A percentile compares a stretch with the other conserved stretches of the same genome.
Evolutionary conservation across 1,140 invertebrate species (phyloP).

Genomic region (Hyphantria cunea): DNA sequence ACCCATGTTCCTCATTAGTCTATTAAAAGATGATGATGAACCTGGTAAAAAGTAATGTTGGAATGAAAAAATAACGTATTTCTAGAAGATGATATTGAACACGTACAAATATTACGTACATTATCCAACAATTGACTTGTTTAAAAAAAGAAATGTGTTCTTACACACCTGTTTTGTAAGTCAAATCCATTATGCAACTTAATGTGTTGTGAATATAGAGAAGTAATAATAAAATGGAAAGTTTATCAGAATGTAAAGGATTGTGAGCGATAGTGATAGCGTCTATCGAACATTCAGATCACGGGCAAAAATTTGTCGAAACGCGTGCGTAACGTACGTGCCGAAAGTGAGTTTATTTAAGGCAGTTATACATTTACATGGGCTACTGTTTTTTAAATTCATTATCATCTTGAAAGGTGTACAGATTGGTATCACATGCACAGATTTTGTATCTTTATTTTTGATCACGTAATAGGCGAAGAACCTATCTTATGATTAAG

Average conservation of each 20-base stretch:
- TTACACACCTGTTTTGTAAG: no score
- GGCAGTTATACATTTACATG: not conserved
- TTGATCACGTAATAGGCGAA: no score
- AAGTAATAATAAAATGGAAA: conserved; percentile 59
- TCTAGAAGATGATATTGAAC: no score
- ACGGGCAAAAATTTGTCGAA: conserved; percentile 24
- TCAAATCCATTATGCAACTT: conserved; percentile 23
- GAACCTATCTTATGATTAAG: no score
- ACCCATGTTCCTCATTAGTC: no score
- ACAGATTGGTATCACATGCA: not conserved
- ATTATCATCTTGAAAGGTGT: no score
- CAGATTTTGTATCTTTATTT: not conserved
- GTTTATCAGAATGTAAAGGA: conserved; percentile 49
- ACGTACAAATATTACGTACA: no score
- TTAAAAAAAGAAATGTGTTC: no score
- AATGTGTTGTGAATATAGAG: conserved; percentile 47
- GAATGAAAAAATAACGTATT: no score
- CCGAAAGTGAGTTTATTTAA: conserved; percentile 28
- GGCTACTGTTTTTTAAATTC: not conserved
- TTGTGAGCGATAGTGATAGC: conserved; percentile 28
- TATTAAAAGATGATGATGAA: no score
- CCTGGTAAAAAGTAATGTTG: no score
- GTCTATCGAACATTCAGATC: conserved; percentile 31
- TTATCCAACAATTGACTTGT: no score
- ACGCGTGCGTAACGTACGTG: conserved; percentile 33